Evolutionary conservation across 2,113 vertebrate genomes (phyloP), one percentile per base, ranked within the genome.

Genomic region (Gnathonemus longibarbis): DNA sequence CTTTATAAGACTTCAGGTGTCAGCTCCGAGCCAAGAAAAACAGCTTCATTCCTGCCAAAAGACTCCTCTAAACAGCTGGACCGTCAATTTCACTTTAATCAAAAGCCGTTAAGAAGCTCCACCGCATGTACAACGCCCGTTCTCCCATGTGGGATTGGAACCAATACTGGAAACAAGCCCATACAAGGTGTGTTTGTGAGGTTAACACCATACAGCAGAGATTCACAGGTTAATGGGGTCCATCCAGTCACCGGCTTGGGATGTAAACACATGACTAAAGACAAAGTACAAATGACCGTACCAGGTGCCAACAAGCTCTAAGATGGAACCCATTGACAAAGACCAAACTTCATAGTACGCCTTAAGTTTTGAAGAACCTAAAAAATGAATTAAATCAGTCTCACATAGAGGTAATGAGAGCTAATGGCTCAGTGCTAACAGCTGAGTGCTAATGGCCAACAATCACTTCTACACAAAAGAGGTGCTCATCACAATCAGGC

Each of bases 361-460:
- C 46, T 48, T 84, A 42, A 9, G 83, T 9, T 86, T 27, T 50
- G 45, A 24, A 86, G 84, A 50, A n/a, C 45, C 84, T n/a, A 86
- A 86, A 86, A 50, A 86, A 31, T 5, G 10, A 50, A 86, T 27
- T n/a, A 85, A 85, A 49, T 50, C 84, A 49, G 45, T 50, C 21
- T 86, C 45, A 86, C 17, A 27, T 13, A 86, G 46, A 48, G 15
- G 46, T 35, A 46, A 77, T 39, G 15, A 89, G 45, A 42, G 84
- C 9, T 21, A 90, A 84, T 35, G 62, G 45, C 88, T 49, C 11
- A 84, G 49, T 70, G 70, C 88, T 39, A 88, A 85, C 87, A 11
- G 7, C 35, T 9, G 7, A 89, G 45, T 39, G 84, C 5, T 27
- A 90, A 87, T 35, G 62, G 45, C 87, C 46, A 86, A 42, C 35